Base-by-base conservation (phyloP, 2,113 vertebrate species). In the Ochotona curzoniae region DNA sequence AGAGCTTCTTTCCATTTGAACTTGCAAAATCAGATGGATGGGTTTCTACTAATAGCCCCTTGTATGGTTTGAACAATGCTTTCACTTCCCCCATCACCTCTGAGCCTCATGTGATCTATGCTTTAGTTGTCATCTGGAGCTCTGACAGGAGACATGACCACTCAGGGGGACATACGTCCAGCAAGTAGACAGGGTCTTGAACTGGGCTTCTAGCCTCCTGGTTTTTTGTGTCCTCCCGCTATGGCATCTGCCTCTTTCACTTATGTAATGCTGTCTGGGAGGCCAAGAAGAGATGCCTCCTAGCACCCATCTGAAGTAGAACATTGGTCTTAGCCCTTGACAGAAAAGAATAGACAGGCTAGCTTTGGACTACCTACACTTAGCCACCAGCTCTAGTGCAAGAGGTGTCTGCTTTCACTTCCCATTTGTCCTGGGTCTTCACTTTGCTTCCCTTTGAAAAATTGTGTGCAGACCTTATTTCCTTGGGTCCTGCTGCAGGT, bases 1-100 rank as follows among this genome's bases (percentile, higher is more conserved):
- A 73, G 83, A 97, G 92, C 92, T 66, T 75, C 79, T 83, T 96
- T 91, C 91, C 85, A 93, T 88, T 91, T 96, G 95, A 96, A 61
- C 75, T 84, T 95, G 76, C 94, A 81, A 91, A 95, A 81, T 66
- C 93, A 81, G 64, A 7, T n/a, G 38, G 70, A 38, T 93, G 86
- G 73, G 70, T 90, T 97, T 96, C 95, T 86, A 47, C 84, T 76
- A 83, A 92, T 57, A 90, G 82, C 26, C 21, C 11, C 38, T 78
- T 74, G 63, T 92, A 49, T 9, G 57, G 64, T 92, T 88, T 79
- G 49, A 69, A 71, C 90, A 73, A 30, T 51, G 11, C 78, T 87
- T 92, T 79, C 69, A 80, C 2, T 80, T 54, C 51, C 71, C 38
- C 80, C 66, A 32, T 92, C 71, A 57, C 20, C 63, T 93, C 69